phyloP scores from a whole-genome alignment of 2,797 vertebrate genomes.

The Pantherophis alleghaniensis region DNA sequence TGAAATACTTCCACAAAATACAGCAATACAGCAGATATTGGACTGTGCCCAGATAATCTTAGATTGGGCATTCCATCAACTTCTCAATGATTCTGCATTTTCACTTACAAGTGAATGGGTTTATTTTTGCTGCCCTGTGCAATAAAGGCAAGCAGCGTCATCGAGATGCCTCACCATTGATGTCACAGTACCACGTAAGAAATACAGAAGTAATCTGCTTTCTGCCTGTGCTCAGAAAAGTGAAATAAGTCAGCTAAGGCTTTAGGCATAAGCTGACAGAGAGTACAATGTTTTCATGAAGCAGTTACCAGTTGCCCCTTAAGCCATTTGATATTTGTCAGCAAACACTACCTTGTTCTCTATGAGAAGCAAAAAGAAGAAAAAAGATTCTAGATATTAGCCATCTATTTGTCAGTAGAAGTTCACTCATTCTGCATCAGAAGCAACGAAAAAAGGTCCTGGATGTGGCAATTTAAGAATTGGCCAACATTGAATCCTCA shows the following conservation, averaged over 20 bases:
- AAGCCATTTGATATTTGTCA: slow-evolving; percentile 1
- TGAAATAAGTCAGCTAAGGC: slow-evolving; percentile 12
- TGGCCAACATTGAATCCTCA: neutral
- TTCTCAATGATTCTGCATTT: slow-evolving; percentile 14
- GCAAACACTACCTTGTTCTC: neutral
- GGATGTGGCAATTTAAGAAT: neutral
- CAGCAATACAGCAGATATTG: slow-evolving; percentile 5
- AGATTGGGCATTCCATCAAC: slow-evolving; percentile 1
- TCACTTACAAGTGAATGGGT: slow-evolving; percentile 23
- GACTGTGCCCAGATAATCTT: slow-evolving; percentile 11
- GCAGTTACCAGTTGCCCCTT: neutral
- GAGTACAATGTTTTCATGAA: neutral
- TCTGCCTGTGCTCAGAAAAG: neutral
- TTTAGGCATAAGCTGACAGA: neutral
- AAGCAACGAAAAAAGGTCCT: neutral
- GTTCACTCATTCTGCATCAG: neutral
- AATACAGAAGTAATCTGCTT: neutral
- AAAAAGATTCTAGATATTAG: neutral
- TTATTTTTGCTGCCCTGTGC: slow-evolving; percentile 8
- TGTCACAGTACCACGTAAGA: neutral
- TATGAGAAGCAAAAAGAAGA: neutral
- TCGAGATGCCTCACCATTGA: slow-evolving; percentile 5
- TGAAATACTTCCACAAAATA: slow-evolving; percentile 44
- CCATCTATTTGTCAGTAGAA: neutral
- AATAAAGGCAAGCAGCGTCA: slow-evolving; percentile 10